phyloP scores from a whole-genome alignment of 2,797 vertebrate species.

The Spheniscus humboldti region DNA sequence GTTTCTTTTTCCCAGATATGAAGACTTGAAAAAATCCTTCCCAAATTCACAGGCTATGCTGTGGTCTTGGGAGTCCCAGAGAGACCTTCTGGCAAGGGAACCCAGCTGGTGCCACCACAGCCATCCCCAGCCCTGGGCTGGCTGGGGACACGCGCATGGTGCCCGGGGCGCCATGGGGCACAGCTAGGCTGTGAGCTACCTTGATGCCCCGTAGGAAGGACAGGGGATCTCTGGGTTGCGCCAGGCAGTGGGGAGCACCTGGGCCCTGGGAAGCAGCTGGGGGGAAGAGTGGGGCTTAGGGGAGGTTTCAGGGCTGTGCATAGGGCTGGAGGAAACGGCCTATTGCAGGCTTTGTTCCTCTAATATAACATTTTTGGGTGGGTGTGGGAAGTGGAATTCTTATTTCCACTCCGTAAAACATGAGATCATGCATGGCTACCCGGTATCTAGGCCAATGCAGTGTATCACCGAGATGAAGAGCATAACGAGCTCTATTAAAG shows the following conservation, averaged over 20 bases:
- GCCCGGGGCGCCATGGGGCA: fast-evolving
- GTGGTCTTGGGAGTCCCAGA: background rate
- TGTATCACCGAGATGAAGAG: background rate
- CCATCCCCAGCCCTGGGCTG: background rate
- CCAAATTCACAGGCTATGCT: no score
- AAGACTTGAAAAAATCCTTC: background rate
- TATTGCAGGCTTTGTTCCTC: background rate
- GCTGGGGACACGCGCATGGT: fast-evolving
- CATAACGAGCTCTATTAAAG: background rate
- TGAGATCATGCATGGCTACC: background rate
- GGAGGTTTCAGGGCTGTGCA: background rate
- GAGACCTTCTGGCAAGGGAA: background rate
- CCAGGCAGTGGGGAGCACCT: fast-evolving
- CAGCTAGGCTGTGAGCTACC: fast-evolving
- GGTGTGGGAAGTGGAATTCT: background rate
- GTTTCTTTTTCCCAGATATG: background rate
- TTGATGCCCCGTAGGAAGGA: background rate
- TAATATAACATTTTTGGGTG: background rate
- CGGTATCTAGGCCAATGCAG: background rate
- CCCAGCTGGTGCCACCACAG: background rate
- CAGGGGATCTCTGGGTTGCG: fast-evolving
- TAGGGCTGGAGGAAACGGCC: background rate
- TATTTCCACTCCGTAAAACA: background rate
- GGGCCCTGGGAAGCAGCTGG: background rate
- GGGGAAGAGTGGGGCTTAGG: background rate